A percentile compares a stretch with the other conserved stretches of the same genome.
These are phyloP conservation scores for Atractosteus spatula DNA, from an alignment of 2,113 vertebrate species.

Conservation along the genomic window DNA sequence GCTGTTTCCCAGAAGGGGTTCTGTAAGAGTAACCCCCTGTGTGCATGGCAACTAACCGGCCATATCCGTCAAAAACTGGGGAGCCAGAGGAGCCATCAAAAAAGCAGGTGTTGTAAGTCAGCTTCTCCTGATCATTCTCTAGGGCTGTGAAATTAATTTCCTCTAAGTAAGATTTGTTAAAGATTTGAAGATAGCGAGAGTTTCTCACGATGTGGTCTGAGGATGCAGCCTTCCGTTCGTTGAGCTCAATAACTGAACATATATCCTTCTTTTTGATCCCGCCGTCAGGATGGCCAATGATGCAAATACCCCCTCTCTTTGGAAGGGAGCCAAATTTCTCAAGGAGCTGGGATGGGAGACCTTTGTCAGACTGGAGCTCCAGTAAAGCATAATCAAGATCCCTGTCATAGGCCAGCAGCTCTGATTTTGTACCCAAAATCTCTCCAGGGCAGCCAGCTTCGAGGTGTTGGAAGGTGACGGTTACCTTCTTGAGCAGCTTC, in stretches of 20 bases:
- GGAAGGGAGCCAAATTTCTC: neutral
- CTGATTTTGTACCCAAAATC: neutral
- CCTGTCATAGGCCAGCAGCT: neutral
- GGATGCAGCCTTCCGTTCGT: fast-evolving
- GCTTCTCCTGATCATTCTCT: neutral
- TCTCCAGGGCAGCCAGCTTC: neutral
- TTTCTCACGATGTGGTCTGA: neutral
- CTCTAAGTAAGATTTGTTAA: neutral
- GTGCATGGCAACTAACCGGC: conserved; percentile 30
- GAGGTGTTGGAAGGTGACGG: conserved; percentile 5
- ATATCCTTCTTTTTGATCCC: conserved; percentile 41
- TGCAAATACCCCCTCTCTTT: conserved; percentile 30
- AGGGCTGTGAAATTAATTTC: neutral
- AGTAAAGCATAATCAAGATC: conserved; percentile 34
- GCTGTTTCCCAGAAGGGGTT: neutral
- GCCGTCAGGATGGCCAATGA: conserved; percentile 45
- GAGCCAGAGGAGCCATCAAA: conserved; percentile 36
- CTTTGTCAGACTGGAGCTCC: conserved; percentile 1
- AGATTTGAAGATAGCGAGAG: fast-evolving
- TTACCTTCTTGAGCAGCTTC: neutral
- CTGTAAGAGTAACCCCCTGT: conserved; percentile 19
- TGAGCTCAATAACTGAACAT: conserved; percentile 33
- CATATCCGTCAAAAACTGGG: conserved; percentile 25
- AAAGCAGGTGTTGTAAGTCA: conserved; percentile 28
- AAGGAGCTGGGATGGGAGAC: neutral